These are phyloP conservation scores for Anabacerthia variegaticeps DNA, from an alignment of 2,797 vertebrate species.

Conservation along the genomic window DNA sequence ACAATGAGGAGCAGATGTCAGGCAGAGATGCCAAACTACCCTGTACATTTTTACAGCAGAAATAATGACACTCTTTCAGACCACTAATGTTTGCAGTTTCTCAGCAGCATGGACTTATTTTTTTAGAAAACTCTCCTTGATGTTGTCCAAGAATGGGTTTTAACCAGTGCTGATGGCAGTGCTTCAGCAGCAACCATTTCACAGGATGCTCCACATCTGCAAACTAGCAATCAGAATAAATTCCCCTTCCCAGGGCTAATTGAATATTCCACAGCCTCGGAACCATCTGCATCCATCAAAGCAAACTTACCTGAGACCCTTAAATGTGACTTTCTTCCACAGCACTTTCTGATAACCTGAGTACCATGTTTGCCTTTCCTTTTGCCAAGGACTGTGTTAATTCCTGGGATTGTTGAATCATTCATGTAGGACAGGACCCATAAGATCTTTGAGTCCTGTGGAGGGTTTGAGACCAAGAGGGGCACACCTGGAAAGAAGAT, in stretches of 20 bases:
- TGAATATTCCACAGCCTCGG: slow-evolving; percentile 48
- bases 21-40: slow-evolving; percentile 50
- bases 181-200: slow-evolving; percentile 26
- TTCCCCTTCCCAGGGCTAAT: not conserved
- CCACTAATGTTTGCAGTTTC: slow-evolving; percentile 51
- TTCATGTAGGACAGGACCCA: not conserved
- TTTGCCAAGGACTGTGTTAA: slow-evolving; percentile 12
- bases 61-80: slow-evolving; percentile 55
- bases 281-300: slow-evolving; percentile 51
- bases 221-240: slow-evolving; percentile 48
- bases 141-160: not conserved
- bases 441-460: not conserved
- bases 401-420: not conserved
- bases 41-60: slow-evolving; percentile 16
- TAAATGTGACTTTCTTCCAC: slow-evolving; percentile 59
- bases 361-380: slow-evolving; percentile 7
- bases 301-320: slow-evolving; percentile 69
- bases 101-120: not conserved
- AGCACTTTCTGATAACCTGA: not conserved
- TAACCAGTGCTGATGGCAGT: slow-evolving; percentile 18
- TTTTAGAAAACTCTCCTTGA: not conserved
- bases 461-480: not conserved
- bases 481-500: fast-evolving
- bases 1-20: slow-evolving; percentile 65
- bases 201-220: not conserved